phyloP scores from a whole-genome alignment of 64 coral and sea anemone genomes.

The Stichodactyla helianthus region DNA sequence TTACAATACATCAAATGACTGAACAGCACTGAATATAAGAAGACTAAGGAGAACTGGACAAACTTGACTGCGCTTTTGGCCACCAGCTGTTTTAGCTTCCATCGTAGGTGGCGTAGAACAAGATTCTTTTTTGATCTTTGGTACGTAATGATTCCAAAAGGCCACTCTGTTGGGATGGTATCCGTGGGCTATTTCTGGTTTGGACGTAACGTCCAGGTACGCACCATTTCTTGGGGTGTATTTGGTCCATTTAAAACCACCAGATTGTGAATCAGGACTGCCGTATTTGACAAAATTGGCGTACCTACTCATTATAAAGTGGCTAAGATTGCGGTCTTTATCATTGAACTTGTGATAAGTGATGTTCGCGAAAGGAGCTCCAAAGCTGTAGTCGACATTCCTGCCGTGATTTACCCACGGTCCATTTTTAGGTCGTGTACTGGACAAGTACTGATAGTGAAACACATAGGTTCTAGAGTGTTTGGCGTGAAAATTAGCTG shows the following conservation, averaged over 20 bases:
- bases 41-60: neutral
- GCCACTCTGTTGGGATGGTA: constrained; percentile 70
- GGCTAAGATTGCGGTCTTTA: constrained; percentile 68
- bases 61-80: neutral
- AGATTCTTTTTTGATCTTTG: constrained; percentile 27
- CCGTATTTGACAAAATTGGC: constrained; percentile 76
- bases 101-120: neutral
- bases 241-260: constrained; percentile 36
- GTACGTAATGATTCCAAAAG: constrained; percentile 81
- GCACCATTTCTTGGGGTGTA: constrained; percentile 29
- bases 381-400: constrained; percentile 70
- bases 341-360: constrained; percentile 35
- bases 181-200: constrained; percentile 36
- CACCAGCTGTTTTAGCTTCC: neutral
- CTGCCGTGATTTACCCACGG: constrained; percentile 49
- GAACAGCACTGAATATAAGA: neutral
- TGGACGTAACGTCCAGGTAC: constrained; percentile 48
- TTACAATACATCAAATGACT: neutral
- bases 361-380: constrained; percentile 57
- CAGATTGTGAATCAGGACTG: constrained; percentile 16
- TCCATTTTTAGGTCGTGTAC: neutral
- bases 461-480: constrained; percentile 58
- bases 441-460: constrained; percentile 62
- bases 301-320: constrained; percentile 62
- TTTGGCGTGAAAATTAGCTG: constrained; percentile 46